These are phyloP conservation scores for Lepidochitona cinerea DNA, from an alignment of 2,888 invertebrate species.

Conservation along the genomic window DNA sequence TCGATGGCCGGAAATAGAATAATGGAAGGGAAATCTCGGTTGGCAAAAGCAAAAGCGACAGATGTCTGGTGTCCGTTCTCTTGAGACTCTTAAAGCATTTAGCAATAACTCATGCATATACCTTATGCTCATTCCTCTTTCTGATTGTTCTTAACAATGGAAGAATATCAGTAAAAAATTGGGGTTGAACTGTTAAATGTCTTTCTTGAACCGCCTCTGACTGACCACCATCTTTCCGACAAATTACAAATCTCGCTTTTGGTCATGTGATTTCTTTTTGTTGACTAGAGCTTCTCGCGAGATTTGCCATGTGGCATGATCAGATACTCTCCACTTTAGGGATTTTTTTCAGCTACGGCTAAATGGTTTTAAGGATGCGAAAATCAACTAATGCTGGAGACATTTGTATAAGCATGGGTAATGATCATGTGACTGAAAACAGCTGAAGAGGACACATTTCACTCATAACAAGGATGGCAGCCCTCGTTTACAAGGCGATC, in stretches of 20 bases:
- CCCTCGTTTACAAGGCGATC: not conserved
- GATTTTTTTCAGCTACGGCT: too few relatives aligned
- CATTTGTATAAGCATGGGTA: too few relatives aligned
- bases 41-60: too few relatives aligned
- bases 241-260: slow-evolving; percentile 24
- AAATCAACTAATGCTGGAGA: not conserved
- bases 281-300: not conserved
- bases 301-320: not conserved
- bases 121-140: not conserved
- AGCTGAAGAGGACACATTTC: not conserved
- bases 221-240: slow-evolving; percentile 38
- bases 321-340: not conserved
- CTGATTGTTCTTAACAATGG: not conserved
- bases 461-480: slow-evolving; percentile 24
- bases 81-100: too few relatives aligned
- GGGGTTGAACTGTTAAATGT: too few relatives aligned
- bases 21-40: too few relatives aligned
- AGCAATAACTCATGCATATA: too few relatives aligned
- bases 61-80: too few relatives aligned
- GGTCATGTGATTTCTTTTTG: slow-evolving; percentile 24
- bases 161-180: too few relatives aligned
- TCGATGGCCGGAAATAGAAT: too few relatives aligned
- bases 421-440: slow-evolving; percentile 9
- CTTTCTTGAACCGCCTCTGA: slow-evolving; percentile 7
- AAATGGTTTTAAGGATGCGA: too few relatives aligned